Evolutionary conservation across 2,888 invertebrate genomes (phyloP), one percentile per base, ranked within the genome.

Genomic region (Cryptus armator): DNA sequence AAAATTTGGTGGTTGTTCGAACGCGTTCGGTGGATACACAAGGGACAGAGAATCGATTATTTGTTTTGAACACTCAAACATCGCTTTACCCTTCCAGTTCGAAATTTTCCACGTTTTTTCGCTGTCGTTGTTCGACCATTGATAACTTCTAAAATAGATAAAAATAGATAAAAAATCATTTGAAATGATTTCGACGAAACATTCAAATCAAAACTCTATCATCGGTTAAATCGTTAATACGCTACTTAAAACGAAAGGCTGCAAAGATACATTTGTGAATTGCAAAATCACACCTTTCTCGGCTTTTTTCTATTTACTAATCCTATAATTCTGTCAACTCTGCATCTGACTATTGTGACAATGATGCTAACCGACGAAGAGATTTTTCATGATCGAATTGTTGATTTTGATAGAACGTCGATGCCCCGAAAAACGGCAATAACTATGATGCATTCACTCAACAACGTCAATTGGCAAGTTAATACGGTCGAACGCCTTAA

Each of bases 1-100:
- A 83, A 83, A 66, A 56, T 82, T 79, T 71, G 59, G 77, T 56
- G 59, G 59, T 59, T 62, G 37, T 79, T 62, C 12, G 19, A 51
- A 62, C 62, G 32, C 19, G 16, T 37, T 53, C 53, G 62, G 59
- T 12, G 19, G 19, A 64, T 37, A 71, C 62, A 79, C 78, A 37
- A 62, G 59, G 44, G 51, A 7, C 48, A 48, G 62, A 46, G 70
- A 56, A 51, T 71, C 37, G 37, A 79, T 79, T 71, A 32, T 77
- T 77, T 77, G 56, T 46, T 46, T 77, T 56, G 68, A 0, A 37
- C 68, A 68, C 46, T 46, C 53, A 59, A 12, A n/a, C 48, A 14
- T n/a, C 12, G 48, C 1, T 14, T 48, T 4, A 14, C 12, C 12
- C 48, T 48, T 48, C 1, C n/a, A 48, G 0, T 3, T 12, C n/a